Base-by-base conservation (phyloP, 1,140 invertebrate species). In the Liolophura sinensis region DNA sequence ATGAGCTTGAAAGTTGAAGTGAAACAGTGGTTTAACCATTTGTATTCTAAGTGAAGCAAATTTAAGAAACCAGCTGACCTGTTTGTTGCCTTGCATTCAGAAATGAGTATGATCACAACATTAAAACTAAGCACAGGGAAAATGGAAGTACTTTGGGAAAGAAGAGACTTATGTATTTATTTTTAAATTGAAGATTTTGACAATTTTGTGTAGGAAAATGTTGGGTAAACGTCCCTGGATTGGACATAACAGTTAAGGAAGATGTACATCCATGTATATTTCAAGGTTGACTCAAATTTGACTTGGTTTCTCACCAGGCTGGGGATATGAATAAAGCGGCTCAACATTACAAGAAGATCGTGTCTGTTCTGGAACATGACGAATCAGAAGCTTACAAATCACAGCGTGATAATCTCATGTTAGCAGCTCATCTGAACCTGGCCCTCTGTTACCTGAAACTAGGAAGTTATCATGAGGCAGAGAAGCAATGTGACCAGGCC, bases 391-490 rank as follows among this genome's bases (percentile, higher is more conserved):
- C 31, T 40, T 40, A 5, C 31, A 40, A 40, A 40, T 5, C 31
- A 40, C 85, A 90, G 74, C 83, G 88, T 20, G 87, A 91, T 52
- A 81, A 84, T 11, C 79, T 96, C 0, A 79, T 92, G 3, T 69
- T 94, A 7, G 90, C 92, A 0, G 88, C 89, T 0, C 88, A 94
- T 79, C 87, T 96, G 40, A 98, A 98, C 86, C 85, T 94, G 5
- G 89, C 95, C 0, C 84, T 98, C 57, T 95, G 93, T 76, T 89
- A 92, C 78, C 84, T 97, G 24, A 98, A 98, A 84, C 83, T 89
- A 16, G 87, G 91, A n/a, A 88, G 96, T 62, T 84, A 89, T 67
- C 82, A 89, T 40, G 89, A 93, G 67, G 93, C 92, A 1, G 90
- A 89, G 67, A 64, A 74, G 6, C 62, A 71, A 12, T 89, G 89